Conservation (phyloP, 2,797 vertebrate genomes). For the Anableps anableps region DNA sequence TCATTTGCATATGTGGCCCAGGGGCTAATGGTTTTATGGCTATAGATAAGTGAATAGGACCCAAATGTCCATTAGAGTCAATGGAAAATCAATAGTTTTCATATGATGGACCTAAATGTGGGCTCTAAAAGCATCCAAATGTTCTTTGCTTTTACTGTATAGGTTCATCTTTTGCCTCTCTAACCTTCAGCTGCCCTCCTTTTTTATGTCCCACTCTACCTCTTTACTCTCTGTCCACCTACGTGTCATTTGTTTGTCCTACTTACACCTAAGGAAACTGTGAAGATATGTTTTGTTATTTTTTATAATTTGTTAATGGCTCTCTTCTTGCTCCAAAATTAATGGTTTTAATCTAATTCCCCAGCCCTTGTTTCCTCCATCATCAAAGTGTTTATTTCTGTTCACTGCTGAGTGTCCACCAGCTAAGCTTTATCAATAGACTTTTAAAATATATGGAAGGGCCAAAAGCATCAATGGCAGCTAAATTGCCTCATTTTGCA, state of each 20-base stretch:
- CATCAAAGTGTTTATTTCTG: slow-evolving; percentile 22
- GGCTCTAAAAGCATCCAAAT: slow-evolving; percentile 63
- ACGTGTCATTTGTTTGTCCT: not conserved
- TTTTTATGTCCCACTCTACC: not conserved
- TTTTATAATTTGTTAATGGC: not conserved
- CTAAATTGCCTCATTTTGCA: slow-evolving; percentile 40
- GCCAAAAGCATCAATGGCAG: slow-evolving; percentile 12
- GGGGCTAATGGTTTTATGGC: slow-evolving; percentile 56
- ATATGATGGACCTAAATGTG: slow-evolving; percentile 54
- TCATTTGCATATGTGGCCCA: slow-evolving; percentile 9
- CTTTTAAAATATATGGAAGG: slow-evolving; percentile 27
- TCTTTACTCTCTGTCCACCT: not conserved
- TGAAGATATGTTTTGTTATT: not conserved
- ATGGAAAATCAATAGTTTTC: slow-evolving; percentile 72
- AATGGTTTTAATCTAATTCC: not conserved
- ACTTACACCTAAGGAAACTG: not conserved
- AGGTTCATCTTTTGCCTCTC: not conserved
- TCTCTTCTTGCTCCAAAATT: not conserved
- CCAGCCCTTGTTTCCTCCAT: not conserved
- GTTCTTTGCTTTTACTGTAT: slow-evolving; percentile 6
- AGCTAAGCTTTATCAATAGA: slow-evolving; percentile 30
- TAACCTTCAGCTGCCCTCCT: not conserved
- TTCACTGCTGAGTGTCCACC: slow-evolving; percentile 12
- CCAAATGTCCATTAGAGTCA: slow-evolving; percentile 62
- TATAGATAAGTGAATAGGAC: slow-evolving; percentile 46